Evolutionary conservation across 1,140 invertebrate species (phyloP).

Genomic region (Listronotus oregonensis): DNA sequence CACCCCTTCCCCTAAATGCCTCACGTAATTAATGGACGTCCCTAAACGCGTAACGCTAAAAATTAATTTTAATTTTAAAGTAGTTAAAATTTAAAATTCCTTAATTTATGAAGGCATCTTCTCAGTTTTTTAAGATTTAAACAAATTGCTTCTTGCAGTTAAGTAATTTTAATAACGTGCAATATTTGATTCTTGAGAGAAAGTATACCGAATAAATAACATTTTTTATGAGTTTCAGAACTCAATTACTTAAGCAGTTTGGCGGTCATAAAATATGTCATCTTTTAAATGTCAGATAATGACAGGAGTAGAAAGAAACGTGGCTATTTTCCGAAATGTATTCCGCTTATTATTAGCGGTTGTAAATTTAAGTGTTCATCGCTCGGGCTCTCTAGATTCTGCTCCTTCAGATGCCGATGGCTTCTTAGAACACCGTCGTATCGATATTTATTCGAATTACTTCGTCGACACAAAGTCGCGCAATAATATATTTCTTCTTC

Average conservation of each 20-base stretch:
- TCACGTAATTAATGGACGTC: no score
- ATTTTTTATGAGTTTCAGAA: conserved; percentile 9
- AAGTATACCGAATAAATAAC: conserved; percentile 8
- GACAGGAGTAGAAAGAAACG: conserved; percentile 21
- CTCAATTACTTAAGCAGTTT: conserved; percentile 18
- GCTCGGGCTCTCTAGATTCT: conserved; percentile 13
- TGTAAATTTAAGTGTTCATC: conserved; percentile 36
- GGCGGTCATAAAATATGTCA: conserved; percentile 31
- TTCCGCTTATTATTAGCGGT: conserved; percentile 33
- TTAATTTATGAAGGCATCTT: no score
- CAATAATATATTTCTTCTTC: conserved; percentile 37
- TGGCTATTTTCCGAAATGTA: conserved; percentile 24
- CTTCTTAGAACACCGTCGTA: conserved; percentile 26
- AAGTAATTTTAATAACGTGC: not conserved
- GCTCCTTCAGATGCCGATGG: conserved; percentile 9
- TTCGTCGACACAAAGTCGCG: conserved; percentile 27
- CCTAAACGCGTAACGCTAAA: no score
- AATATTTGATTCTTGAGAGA: not conserved
- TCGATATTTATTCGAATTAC: conserved; percentile 35
- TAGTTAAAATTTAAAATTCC: no score
- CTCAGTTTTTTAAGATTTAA: no score
- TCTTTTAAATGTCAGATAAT: conserved; percentile 28
- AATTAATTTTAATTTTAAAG: no score
- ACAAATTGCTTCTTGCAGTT: no score
- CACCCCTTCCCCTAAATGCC: no score